Conservation (phyloP, 2,797 vertebrate species). For the Salmo trutta region DNA sequence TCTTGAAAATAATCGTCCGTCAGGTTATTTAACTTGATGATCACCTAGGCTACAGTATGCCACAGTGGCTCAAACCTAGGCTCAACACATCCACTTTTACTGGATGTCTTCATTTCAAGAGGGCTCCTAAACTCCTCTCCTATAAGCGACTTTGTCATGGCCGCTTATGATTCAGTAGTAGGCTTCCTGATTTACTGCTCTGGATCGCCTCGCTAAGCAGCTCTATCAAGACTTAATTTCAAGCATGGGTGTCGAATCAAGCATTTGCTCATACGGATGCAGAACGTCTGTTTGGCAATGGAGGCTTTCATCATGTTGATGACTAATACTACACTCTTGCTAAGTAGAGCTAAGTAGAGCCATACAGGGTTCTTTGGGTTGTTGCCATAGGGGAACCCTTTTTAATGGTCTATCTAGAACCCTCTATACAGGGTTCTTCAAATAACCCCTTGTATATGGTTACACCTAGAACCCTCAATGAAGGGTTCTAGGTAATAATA, state of each 20-base stretch:
- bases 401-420: not conserved
- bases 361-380: too few relatives aligned
- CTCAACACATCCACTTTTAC: slow-evolving; percentile 36
- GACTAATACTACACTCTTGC: slow-evolving; percentile 32
- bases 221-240: slow-evolving; percentile 38
- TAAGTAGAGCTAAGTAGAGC: too few relatives aligned
- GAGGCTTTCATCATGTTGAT: slow-evolving; percentile 40
- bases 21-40: too few relatives aligned
- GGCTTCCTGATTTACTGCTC: slow-evolving; percentile 23
- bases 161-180: slow-evolving; percentile 46
- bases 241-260: slow-evolving; percentile 34
- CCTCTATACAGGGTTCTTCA: too few relatives aligned
- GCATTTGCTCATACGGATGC: slow-evolving; percentile 43
- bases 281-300: slow-evolving; percentile 25
- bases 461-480: too few relatives aligned
- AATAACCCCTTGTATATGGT: too few relatives aligned
- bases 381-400: too few relatives aligned
- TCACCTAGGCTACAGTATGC: slow-evolving; percentile 18
- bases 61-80: slow-evolving; percentile 44
- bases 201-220: slow-evolving; percentile 36
- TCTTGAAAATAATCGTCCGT: too few relatives aligned
- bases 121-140: slow-evolving; percentile 31
- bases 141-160: slow-evolving; percentile 49
- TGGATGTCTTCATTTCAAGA: slow-evolving; percentile 43
- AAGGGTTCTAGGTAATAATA: too few relatives aligned